These are phyloP conservation scores for Erinaceus europaeus DNA, from an alignment of 2,113 vertebrate species.

Conservation along the genomic window DNA sequence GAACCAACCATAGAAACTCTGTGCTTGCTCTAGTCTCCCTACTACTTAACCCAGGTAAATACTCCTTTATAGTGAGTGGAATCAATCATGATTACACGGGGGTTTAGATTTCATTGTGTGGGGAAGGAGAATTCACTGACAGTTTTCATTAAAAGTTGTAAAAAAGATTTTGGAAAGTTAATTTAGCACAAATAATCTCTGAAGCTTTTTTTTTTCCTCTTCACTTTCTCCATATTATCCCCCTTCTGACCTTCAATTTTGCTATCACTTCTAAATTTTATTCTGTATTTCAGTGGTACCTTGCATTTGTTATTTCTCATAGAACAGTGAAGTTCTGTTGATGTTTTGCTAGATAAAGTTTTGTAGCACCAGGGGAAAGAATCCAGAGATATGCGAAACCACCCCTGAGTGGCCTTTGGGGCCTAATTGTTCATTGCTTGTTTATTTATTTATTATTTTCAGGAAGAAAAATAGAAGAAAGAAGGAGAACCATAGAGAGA, in stretches of 20 bases:
- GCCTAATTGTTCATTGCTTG: too few relatives aligned
- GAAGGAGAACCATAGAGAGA: too few relatives aligned
- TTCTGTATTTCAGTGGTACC: constrained; percentile 4
- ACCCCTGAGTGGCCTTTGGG: too few relatives aligned
- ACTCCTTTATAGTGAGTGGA: not conserved
- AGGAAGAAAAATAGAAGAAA: too few relatives aligned
- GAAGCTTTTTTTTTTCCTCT: not conserved
- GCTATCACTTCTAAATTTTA: not conserved
- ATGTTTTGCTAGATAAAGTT: not conserved
- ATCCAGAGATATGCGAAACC: too few relatives aligned
- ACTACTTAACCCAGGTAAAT: not conserved
- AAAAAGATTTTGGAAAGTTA: not conserved
- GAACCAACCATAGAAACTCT: not conserved
- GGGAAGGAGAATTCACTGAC: not conserved
- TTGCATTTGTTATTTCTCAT: not conserved
- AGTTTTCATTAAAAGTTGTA: not conserved
- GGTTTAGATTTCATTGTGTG: not conserved
- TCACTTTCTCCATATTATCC: not conserved
- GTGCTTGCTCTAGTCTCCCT: not conserved
- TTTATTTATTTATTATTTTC: too few relatives aligned
- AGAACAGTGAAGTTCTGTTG: not conserved
- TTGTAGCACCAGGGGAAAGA: too few relatives aligned
- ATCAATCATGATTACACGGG: not conserved
- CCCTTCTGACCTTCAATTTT: not conserved
- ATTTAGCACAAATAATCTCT: not conserved